A percentile compares a stretch with the other conserved stretches of the same genome.
Evolutionary conservation across 2,888 invertebrate species (phyloP).

Genomic region (Mythimna impura): DNA sequence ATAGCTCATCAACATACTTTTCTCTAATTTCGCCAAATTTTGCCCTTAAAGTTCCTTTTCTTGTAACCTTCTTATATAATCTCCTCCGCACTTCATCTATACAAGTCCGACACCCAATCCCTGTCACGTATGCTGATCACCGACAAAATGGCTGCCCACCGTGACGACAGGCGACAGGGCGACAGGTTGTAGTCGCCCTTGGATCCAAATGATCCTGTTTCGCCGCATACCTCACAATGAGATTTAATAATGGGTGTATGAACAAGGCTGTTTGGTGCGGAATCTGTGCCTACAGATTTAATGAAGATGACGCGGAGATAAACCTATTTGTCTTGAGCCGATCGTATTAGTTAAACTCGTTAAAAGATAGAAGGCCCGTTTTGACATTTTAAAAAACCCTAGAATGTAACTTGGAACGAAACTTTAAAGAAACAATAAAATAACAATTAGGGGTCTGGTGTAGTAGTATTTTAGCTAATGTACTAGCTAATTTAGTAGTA

Average conservation of each 20-base stretch:
- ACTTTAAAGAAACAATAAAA: too few relatives aligned
- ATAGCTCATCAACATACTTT: neutral
- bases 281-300: slow-evolving; percentile 34
- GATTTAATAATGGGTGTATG: slow-evolving; percentile 56
- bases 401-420: too few relatives aligned
- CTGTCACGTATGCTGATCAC: slow-evolving; percentile 44
- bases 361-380: too few relatives aligned
- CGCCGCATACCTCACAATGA: slow-evolving; percentile 58
- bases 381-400: too few relatives aligned
- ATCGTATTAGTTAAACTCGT: too few relatives aligned
- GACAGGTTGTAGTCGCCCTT: slow-evolving; percentile 57
- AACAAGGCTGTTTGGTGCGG: slow-evolving; percentile 33
- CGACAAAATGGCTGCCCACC: slow-evolving; percentile 59
- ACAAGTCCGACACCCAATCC: slow-evolving; percentile 30
- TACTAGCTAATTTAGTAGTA: too few relatives aligned
- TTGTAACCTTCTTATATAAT: neutral
- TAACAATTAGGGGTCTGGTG: too few relatives aligned
- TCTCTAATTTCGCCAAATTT: neutral
- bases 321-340: neutral
- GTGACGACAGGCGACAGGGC: slow-evolving; percentile 48
- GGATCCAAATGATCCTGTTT: slow-evolving; percentile 59
- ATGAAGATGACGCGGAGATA: neutral
- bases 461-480: too few relatives aligned
- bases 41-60: too few relatives aligned
- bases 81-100: neutral